phyloP scores from a whole-genome alignment of 1,140 invertebrate species.

The Grapholita molesta region DNA sequence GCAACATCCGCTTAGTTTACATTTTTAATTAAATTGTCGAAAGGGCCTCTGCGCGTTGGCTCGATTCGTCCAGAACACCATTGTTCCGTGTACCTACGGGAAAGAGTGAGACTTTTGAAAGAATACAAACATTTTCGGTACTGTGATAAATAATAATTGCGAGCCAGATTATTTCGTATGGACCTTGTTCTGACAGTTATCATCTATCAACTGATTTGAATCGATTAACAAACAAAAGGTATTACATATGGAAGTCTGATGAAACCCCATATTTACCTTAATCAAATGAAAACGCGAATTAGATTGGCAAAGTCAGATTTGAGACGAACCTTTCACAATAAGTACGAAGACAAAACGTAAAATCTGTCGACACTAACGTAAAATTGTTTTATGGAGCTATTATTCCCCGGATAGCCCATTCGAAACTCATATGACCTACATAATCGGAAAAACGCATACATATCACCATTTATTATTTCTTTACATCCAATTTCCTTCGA shows the following conservation, averaged over 20 bases:
- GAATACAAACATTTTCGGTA: too few relatives aligned
- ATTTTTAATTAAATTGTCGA: too few relatives aligned
- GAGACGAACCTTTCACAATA: neutral
- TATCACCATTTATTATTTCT: slow-evolving; percentile 2
- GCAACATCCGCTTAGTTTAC: too few relatives aligned
- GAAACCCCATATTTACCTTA: neutral
- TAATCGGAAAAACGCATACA: slow-evolving; percentile 19
- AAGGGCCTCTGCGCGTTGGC: too few relatives aligned
- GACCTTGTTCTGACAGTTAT: too few relatives aligned
- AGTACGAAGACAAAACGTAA: neutral
- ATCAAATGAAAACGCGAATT: neutral
- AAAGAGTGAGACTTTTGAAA: too few relatives aligned
- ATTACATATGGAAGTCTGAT: neutral
- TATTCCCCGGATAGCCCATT: slow-evolving; percentile 29
- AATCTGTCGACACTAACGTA: slow-evolving; percentile 36
- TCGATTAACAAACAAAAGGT: too few relatives aligned
- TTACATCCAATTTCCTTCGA: neutral
- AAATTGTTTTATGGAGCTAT: slow-evolving; percentile 39
- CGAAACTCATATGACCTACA: slow-evolving; percentile 26
- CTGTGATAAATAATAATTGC: too few relatives aligned
- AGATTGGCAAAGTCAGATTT: neutral
- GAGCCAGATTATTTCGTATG: too few relatives aligned
- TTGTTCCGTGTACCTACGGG: too few relatives aligned
- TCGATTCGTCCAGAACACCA: too few relatives aligned
- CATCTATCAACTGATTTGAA: too few relatives aligned